Evolutionary conservation across 2,113 vertebrate genomes (phyloP), one percentile per base, ranked within the genome.

Genomic region (Hylia prasina): DNA sequence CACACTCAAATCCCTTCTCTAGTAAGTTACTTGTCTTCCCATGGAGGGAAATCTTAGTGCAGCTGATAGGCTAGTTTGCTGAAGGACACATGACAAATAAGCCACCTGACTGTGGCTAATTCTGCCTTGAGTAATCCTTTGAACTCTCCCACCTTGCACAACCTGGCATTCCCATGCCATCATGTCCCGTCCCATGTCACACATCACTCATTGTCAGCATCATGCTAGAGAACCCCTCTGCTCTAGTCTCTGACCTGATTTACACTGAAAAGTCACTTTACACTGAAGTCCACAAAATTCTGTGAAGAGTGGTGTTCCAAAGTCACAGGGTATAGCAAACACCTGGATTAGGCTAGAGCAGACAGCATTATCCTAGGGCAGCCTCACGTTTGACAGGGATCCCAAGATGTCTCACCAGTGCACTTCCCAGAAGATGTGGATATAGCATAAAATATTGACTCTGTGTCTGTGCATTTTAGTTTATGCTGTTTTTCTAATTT

Each of bases 401-500:
- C 21, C 30, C 8, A 4, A 48, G 15, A 18, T 48, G 3, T 61
- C 22, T 65, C 45, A 13, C 16, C 25, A 54, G 18, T 35, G 21
- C 22, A 14, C 14, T 44, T 17, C 31, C 31, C 30, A 47, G 23
- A 65, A 61, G 37, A 5, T 44, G 7, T 57, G 28, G 2, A 14
- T 48, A 5, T 31, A 57, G 31, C 0, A 0, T 39, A 61, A 70
- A 89, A 80, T 12, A 20, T 1, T 65, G 19, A 31, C 6, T n/a
- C 18, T 22, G 3, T n/a, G 11, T 31, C 33, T 21, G 15, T 57
- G 15, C 9, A 17, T 70, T 84, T 80, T 68, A 66, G 42, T 87
- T 92, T 24, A 31, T 73, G 13, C 10, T 65, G 0, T 27, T 82
- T 77, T 85, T 60, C 27, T 60, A 56, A n/a, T 0, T 42, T 37